phyloP scores from a whole-genome alignment of 2,113 vertebrate species.

The Zosterops borbonicus region DNA sequence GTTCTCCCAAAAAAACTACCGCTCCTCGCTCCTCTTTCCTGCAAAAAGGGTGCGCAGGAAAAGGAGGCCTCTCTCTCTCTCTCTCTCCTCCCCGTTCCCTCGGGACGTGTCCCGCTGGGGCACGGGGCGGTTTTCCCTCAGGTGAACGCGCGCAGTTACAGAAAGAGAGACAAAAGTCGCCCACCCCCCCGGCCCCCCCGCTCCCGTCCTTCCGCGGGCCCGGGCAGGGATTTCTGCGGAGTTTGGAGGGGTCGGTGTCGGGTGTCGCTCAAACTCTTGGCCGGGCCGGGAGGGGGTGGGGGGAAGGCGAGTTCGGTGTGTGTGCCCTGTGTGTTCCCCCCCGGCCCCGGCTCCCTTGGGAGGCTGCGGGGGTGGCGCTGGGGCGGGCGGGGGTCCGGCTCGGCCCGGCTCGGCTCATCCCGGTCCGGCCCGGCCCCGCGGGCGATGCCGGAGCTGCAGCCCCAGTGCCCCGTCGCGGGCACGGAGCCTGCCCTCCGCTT shows the following conservation, averaged over 20 bases:
- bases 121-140: background rate
- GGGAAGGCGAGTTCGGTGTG: background rate
- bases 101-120: background rate
- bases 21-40: background rate
- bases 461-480: background rate
- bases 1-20: too few species aligned
- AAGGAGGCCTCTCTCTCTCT: background rate
- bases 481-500: background rate
- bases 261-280: slow-evolving; percentile 31
- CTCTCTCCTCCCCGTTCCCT: background rate
- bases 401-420: too few species aligned
- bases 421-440: background rate
- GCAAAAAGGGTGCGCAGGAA: background rate
- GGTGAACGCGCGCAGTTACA: background rate
- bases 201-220: background rate
- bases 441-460: background rate
- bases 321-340: background rate
- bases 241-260: slow-evolving; percentile 32
- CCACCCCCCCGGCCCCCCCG: too few species aligned
- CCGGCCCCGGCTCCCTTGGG: background rate
- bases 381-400: background rate
- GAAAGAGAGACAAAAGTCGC: slow-evolving; percentile 24
- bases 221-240: background rate
- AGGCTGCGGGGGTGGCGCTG: background rate
- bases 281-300: background rate